These are phyloP conservation scores for Archocentrus centrarchus DNA, from an alignment of 2,113 vertebrate genomes.

Conservation along the genomic window DNA sequence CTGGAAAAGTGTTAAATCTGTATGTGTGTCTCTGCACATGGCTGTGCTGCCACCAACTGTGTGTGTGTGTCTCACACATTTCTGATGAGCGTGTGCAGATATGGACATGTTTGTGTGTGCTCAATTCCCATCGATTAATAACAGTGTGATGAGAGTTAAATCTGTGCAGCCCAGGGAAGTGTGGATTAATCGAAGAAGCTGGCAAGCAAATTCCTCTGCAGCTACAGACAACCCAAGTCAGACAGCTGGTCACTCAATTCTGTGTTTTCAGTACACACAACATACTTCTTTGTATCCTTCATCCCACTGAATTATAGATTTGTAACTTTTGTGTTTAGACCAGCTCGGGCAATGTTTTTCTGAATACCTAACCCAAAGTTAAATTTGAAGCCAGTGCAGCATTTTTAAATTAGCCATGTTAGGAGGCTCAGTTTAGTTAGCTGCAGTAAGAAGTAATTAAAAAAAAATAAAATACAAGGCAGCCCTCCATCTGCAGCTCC, in stretches of 20 bases:
- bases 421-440: background rate
- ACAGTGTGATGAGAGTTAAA: constrained; percentile 59
- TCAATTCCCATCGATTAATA: constrained; percentile 58
- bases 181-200: constrained; percentile 66
- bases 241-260: constrained; percentile 35
- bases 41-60: background rate
- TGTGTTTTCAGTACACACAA: constrained; percentile 40
- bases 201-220: constrained; percentile 49
- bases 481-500: background rate
- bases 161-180: constrained; percentile 57
- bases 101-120: background rate
- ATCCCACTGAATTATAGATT: background rate
- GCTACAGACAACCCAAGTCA: constrained; percentile 42
- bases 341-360: background rate
- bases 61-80: constrained; percentile 18
- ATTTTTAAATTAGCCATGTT: constrained; percentile 47
- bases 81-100: constrained; percentile 23
- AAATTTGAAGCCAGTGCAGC: constrained; percentile 16
- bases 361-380: constrained; percentile 42
- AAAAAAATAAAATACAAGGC: background rate
- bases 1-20: constrained; percentile 41
- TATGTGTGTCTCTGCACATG: background rate
- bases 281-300: background rate
- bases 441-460: no score
- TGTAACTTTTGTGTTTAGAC: background rate